A percentile compares a stretch with the other conserved stretches of the same genome.
Conservation (phyloP, 2,113 vertebrate genomes). For the Notechis scutatus region DNA sequence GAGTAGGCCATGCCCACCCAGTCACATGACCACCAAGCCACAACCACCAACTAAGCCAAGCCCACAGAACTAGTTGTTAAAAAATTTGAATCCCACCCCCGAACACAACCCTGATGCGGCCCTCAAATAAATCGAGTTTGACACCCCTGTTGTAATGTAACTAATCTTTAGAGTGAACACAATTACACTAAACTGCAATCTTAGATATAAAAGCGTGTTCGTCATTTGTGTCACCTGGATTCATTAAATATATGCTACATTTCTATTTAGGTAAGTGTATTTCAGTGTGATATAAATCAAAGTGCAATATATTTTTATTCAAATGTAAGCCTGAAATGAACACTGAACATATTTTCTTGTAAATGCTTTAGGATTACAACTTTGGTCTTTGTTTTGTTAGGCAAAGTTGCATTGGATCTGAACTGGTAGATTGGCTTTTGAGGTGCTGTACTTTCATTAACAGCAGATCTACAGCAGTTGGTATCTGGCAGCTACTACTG, state of each 20-base stretch:
- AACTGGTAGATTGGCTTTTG: constrained; percentile 95
- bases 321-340: background rate
- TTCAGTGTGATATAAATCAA: background rate
- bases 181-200: background rate
- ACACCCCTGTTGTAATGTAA: background rate
- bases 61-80: too few species aligned
- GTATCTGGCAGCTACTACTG: constrained; percentile 94
- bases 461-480: constrained; percentile 82
- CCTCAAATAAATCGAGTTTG: too few species aligned
- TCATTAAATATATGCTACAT: background rate
- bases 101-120: too few species aligned
- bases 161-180: background rate
- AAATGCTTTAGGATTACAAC: background rate
- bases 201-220: background rate
- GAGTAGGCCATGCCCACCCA: too few species aligned
- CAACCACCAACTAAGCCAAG: too few species aligned
- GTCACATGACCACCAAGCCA: too few species aligned
- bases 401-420: constrained; percentile 91
- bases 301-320: background rate
- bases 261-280: background rate
- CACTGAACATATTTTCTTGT: background rate
- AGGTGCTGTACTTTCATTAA: constrained; percentile 90
- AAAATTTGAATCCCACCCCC: too few species aligned
- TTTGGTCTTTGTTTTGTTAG: constrained; percentile 64
- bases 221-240: background rate